Percentiles rank a stretch among this genome's conserved stretches.
These are phyloP conservation scores for Centropus bengalensis DNA, from an alignment of 2,113 vertebrate species.

Conservation along the genomic window DNA sequence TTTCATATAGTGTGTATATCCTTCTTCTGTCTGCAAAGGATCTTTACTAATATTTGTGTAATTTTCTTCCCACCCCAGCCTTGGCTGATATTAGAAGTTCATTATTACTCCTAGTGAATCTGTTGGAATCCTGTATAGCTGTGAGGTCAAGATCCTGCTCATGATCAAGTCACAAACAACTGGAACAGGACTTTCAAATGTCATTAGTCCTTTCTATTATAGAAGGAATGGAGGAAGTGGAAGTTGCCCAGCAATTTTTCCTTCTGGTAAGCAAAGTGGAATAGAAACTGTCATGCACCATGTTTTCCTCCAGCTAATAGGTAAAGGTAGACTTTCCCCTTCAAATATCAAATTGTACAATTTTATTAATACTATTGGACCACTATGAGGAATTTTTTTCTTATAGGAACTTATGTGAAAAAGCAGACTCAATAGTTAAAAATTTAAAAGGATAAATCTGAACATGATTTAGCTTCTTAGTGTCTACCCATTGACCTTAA, in stretches of 20 bases:
- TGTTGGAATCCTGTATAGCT: neutral
- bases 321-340: neutral
- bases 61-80: too few relatives aligned
- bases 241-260: neutral
- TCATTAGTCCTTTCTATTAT: neutral
- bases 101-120: neutral
- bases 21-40: neutral
- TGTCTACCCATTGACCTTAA: neutral
- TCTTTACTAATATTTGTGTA: neutral
- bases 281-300: neutral
- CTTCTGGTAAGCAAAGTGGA: neutral
- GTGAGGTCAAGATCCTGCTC: neutral
- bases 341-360: neutral
- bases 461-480: neutral
- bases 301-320: neutral
- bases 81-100: neutral
- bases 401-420: neutral
- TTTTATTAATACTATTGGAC: neutral
- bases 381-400: neutral
- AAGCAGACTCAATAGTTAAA: neutral
- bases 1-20: neutral
- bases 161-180: neutral
- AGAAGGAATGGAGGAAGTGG: neutral
- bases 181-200: neutral
- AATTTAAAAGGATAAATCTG: neutral